A percentile compares a stretch with the other conserved stretches of the same genome.
Evolutionary conservation across 1,140 invertebrate genomes (phyloP).

Genomic region (Sycobia sp.): DNA sequence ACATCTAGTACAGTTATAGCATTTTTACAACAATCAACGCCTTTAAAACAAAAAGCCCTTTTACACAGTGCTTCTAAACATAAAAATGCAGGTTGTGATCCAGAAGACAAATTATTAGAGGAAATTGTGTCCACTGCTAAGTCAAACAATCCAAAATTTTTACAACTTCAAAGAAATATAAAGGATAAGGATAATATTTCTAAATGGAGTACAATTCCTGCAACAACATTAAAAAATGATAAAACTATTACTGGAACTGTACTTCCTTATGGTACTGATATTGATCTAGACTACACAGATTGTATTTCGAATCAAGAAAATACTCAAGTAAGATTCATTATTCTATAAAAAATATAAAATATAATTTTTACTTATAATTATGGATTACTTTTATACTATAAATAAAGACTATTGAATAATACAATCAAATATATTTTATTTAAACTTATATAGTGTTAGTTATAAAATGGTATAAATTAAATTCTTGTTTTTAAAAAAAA

Average conservation of each 20-base stretch:
- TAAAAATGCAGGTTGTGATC: conserved; percentile 23
- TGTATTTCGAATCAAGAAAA: conserved; percentile 17
- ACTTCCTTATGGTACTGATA: conserved; percentile 36
- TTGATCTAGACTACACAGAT: conserved; percentile 32
- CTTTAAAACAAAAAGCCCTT: conserved; percentile 50
- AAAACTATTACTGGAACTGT: conserved; percentile 19
- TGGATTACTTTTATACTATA: too few relatives aligned
- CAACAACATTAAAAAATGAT: conserved; percentile 20
- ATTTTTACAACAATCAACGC: conserved; percentile 62
- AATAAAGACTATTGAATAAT: too few relatives aligned
- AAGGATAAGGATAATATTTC: not conserved
- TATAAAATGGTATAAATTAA: too few relatives aligned
- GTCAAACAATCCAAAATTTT: not conserved
- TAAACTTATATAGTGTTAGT: too few relatives aligned
- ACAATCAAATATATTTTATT: too few relatives aligned
- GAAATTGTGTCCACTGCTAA: conserved; percentile 19
- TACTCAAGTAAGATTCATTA: conserved; percentile 4
- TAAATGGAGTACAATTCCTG: conserved; percentile 21
- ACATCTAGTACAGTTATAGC: conserved; percentile 69
- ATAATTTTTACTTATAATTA: too few relatives aligned
- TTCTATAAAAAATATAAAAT: not conserved
- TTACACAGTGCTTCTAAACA: conserved; percentile 37
- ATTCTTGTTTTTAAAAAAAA: too few relatives aligned
- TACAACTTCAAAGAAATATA: not conserved
- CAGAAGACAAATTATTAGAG: conserved; percentile 21